Evolutionary conservation across 64 coral and sea anemone genomes (phyloP).

Genomic region (Astreopora myriophthalma): DNA sequence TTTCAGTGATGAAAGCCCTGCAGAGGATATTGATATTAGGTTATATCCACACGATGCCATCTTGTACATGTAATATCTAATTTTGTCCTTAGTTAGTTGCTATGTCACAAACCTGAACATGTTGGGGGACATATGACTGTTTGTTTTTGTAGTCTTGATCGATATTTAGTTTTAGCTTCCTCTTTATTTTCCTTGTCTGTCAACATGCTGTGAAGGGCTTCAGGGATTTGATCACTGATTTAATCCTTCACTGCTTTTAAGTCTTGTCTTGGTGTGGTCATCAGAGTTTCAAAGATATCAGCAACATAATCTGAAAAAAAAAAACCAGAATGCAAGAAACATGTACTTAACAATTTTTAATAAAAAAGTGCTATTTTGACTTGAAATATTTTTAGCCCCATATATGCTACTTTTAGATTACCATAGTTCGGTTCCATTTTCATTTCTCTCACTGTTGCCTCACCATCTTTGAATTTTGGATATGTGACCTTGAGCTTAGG

Average conservation of each 20-base stretch:
- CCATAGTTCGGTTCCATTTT: conserved; percentile 59
- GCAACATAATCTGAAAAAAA: conserved; percentile 52
- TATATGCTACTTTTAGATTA: not conserved
- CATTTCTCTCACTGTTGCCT: conserved; percentile 57
- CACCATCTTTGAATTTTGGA: conserved; percentile 72
- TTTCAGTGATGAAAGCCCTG: not conserved
- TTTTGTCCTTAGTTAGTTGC: not conserved
- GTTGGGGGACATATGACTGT: conserved; percentile 57
- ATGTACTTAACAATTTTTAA: not conserved
- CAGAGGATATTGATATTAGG: not conserved
- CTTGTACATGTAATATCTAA: too few relatives aligned
- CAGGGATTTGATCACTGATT: conserved; percentile 13
- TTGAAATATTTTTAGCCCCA: too few relatives aligned
- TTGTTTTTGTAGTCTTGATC: conserved; percentile 1
- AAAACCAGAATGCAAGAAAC: not conserved
- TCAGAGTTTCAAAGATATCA: conserved; percentile 38
- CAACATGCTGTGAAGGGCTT: conserved; percentile 19
- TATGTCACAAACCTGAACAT: conserved; percentile 48
- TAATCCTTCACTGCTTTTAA: conserved; percentile 40
- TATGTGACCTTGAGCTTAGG: conserved; percentile 53
- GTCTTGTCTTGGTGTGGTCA: conserved; percentile 45
- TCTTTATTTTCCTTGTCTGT: conserved; percentile 31
- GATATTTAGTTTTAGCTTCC: conserved; percentile 54
- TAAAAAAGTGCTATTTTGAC: too few relatives aligned
- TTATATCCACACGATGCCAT: too few relatives aligned